A percentile compares a stretch with the other conserved stretches of the same genome.
phyloP scores from a whole-genome alignment of 2,888 invertebrate genomes.

The Drosophila affinis region DNA sequence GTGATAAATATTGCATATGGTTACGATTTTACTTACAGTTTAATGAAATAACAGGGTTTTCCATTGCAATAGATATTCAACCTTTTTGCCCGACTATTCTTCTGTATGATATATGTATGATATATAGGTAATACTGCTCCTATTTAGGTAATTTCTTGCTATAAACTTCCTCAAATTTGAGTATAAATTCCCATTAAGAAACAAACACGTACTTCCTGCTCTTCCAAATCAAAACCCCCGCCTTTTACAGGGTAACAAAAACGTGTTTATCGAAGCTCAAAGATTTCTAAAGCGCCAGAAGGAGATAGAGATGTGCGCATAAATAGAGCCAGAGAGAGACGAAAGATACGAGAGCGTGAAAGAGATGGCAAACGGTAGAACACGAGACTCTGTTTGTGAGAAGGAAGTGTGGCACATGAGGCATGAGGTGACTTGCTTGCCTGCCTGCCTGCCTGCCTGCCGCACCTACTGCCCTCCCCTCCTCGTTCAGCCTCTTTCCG shows the following conservation, averaged over 20 bases:
- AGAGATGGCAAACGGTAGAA: not conserved
- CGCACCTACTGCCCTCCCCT: not conserved
- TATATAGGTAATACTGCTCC: no score
- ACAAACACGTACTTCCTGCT: no score
- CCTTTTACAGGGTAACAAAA: constrained; percentile 12
- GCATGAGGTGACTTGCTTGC: constrained; percentile 12
- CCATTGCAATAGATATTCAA: no score
- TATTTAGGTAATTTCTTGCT: no score
- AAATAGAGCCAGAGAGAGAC: not conserved
- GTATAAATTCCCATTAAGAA: no score
- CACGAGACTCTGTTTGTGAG: not conserved
- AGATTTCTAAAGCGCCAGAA: constrained; percentile 9
- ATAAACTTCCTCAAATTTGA: no score
- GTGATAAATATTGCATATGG: no score
- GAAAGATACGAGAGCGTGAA: not conserved
- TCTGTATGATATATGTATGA: no score
- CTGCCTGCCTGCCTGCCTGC: no score
- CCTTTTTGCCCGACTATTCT: no score
- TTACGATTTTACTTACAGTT: no score
- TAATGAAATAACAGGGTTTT: no score
- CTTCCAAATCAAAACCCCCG: not conserved
- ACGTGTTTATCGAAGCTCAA: constrained; percentile 17
- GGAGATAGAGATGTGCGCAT: not conserved
- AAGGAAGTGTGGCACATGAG: constrained; percentile 1
- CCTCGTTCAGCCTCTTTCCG: not conserved